phyloP scores from a whole-genome alignment of 2,888 invertebrate species.

The Papilio elwesi region DNA sequence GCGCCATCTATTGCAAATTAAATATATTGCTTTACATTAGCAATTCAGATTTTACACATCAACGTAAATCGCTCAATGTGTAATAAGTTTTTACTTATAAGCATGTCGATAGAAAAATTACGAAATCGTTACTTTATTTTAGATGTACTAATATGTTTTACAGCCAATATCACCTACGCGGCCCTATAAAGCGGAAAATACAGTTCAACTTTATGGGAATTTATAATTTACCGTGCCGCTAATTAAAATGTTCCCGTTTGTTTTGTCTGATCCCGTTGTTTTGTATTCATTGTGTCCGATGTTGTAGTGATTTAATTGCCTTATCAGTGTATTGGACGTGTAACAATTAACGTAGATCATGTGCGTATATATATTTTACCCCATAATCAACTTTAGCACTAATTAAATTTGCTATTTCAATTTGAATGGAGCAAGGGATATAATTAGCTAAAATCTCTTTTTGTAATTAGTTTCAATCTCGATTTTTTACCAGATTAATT shows the following conservation, averaged over 20 bases:
- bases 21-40: no score
- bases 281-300: slow-evolving; percentile 21
- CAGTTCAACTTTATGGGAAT: slow-evolving; percentile 12
- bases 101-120: no score
- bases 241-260: slow-evolving; percentile 31
- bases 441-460: no score
- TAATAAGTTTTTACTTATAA: no score
- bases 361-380: neutral
- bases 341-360: neutral
- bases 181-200: slow-evolving; percentile 19
- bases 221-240: slow-evolving; percentile 30
- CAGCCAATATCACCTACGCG: slow-evolving; percentile 10
- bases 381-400: neutral
- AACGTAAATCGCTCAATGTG: no score
- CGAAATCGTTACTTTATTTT: no score
- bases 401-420: no score
- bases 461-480: no score
- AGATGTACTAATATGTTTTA: slow-evolving; percentile 14
- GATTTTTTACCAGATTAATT: no score
- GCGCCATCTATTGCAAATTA: no score
- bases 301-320: slow-evolving; percentile 18
- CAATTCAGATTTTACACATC: no score
- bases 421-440: no score
- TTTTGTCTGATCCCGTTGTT: slow-evolving; percentile 22
- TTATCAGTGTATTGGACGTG: slow-evolving; percentile 17